A percentile compares a stretch with the other conserved stretches of the same genome.
Evolutionary conservation across 2,113 vertebrate species (phyloP).

Genomic region (Myiozetetes cayanensis): DNA sequence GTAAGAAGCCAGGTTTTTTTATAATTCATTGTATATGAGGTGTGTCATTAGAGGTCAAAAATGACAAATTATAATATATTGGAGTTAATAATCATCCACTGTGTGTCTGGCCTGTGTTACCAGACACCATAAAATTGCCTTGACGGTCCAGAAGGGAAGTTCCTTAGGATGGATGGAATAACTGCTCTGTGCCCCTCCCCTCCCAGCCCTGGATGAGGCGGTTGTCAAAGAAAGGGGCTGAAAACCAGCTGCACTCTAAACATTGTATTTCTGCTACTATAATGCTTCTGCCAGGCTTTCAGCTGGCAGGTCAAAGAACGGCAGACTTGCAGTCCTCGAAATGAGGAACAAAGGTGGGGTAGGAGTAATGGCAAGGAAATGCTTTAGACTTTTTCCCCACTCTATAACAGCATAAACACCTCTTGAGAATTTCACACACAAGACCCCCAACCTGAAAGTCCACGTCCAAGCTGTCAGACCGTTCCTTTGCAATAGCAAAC

Average conservation of each 20-base stretch:
- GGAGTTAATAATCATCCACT: background rate
- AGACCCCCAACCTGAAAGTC: background rate
- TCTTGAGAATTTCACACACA: background rate
- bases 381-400: background rate
- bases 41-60: background rate
- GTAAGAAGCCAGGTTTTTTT: background rate
- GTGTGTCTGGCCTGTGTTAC: background rate
- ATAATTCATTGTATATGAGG: background rate
- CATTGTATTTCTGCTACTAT: background rate
- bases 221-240: slow-evolving; percentile 3
- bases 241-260: slow-evolving; percentile 1
- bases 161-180: background rate
- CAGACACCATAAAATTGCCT: background rate
- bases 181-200: background rate
- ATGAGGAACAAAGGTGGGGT: background rate
- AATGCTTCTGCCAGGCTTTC: background rate
- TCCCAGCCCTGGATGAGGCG: background rate
- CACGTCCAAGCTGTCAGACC: background rate
- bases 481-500: background rate
- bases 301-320: background rate
- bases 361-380: background rate
- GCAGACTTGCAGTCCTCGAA: background rate
- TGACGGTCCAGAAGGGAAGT: background rate
- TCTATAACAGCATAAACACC: background rate
- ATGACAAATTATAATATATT: background rate